Evolutionary conservation across 92 coral and sea anemone genomes (phyloP), one percentile per base, ranked within the genome.

Genomic region (Parazoanthus darwini): DNA sequence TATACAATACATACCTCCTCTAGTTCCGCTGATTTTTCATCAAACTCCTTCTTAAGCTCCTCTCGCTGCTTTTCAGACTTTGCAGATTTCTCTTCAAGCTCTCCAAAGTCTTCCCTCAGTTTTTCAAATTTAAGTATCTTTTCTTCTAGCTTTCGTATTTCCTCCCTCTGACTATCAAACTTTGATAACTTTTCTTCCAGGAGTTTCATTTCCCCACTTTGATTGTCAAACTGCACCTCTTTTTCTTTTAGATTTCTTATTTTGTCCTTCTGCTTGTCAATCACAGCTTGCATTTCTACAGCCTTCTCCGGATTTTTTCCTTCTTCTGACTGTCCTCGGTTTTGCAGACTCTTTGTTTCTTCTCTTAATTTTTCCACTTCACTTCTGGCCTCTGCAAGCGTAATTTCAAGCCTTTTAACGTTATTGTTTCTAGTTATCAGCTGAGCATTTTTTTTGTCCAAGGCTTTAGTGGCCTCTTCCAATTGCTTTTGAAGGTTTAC

Each of bases 391-490:
- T 92, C 97, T 10, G 85, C 88, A 37, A 97, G 77, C 2, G 90
- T 81, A 42, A 91, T 65, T 86, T 97, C 99, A 1, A 97, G 97
- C 38, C 94, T 92, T 67, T 92, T 92, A 26, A 97, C 87, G 67
- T 91, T 85, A 82, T 90, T 97, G 77, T 97, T 97, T 77, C 95
- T 90, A 18, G 94, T 88, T 59, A 97, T 97, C 43, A 97, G 92
- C 26, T 97, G 99, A 6, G 97, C 86, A 77, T 97, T 97, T 78
- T 97, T 97, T 95, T 95, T 97, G 76, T 97, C 97, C 67, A 97
- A 87, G 4, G 99, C 98, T 35, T 88, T 91, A 4, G 98, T 97
- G 0, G 96, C 92, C 75, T 91, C 99, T 82, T 95, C 92, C 44
- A 97, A 83, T 36, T 96, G 99, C 37, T 88, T 89, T 59, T 97